A percentile compares a stretch with the other conserved stretches of the same genome.
Evolutionary conservation across 2,797 vertebrate genomes (phyloP).

Genomic region (Iguana delicatissima): DNA sequence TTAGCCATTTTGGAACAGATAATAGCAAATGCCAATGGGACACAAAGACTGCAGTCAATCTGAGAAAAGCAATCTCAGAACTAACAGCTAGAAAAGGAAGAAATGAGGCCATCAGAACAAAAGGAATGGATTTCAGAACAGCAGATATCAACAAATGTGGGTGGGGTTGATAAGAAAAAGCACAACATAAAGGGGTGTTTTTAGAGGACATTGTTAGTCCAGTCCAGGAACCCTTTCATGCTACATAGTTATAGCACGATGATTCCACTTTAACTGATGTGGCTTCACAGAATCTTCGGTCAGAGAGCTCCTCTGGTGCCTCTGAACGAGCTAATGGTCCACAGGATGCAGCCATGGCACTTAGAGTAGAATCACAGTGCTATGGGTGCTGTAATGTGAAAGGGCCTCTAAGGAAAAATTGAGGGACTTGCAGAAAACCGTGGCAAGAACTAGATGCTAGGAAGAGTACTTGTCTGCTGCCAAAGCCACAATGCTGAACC

Average conservation of each 20-base stretch:
- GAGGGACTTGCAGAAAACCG: neutral
- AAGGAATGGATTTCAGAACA: slow-evolving; percentile 10
- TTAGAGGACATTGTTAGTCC: neutral
- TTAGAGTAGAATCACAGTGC: too few species aligned
- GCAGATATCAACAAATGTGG: neutral
- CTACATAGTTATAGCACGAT: too few species aligned
- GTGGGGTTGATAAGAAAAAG: neutral
- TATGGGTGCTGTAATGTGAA: too few species aligned
- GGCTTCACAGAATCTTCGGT: too few species aligned
- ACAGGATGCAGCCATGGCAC: too few species aligned
- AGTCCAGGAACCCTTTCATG: neutral
- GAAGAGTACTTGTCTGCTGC: neutral
- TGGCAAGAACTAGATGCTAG: neutral
- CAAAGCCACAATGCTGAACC: neutral
- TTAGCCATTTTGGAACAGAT: neutral
- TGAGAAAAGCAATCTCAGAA: neutral
- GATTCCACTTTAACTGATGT: too few species aligned
- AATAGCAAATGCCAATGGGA: neutral
- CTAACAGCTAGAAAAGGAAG: neutral
- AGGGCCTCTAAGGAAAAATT: neutral
- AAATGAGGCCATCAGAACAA: slow-evolving; percentile 7
- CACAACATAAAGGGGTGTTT: neutral
- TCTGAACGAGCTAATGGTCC: too few species aligned
- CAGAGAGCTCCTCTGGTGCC: too few species aligned
- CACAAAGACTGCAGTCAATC: neutral